Conservation (phyloP, 2,113 vertebrate species). For the Butorides virescens region DNA sequence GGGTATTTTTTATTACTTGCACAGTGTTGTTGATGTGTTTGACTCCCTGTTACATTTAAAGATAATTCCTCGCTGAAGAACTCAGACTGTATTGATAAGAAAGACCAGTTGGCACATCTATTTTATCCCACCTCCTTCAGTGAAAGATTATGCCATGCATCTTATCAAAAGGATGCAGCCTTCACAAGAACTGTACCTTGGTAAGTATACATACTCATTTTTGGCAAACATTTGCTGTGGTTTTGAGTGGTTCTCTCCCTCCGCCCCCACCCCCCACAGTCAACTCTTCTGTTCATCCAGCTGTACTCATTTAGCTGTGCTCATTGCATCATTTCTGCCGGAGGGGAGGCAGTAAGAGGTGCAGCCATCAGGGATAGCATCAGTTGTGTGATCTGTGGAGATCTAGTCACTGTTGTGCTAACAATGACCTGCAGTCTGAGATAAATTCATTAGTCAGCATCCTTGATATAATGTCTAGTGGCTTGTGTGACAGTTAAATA, state of each 20-base stretch:
- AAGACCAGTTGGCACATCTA: constrained; percentile 8
- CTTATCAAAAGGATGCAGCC: constrained; percentile 46
- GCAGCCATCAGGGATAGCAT: neutral
- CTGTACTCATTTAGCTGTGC: neutral
- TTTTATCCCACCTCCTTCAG: constrained; percentile 22
- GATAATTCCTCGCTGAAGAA: constrained; percentile 29
- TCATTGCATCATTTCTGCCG: constrained; percentile 18
- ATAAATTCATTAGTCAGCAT: constrained; percentile 32
- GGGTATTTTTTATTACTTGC: constrained; percentile 11
- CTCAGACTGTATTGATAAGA: constrained; percentile 14
- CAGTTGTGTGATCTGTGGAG: neutral
- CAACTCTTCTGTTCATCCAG: neutral
- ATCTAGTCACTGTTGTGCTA: neutral
- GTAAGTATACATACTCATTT: neutral
- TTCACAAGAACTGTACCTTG: constrained; percentile 29
- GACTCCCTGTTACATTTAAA: neutral
- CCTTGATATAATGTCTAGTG: neutral
- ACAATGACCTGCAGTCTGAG: neutral
- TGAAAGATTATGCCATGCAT: constrained; percentile 15
- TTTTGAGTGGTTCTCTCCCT: neutral
- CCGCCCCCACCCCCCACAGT: neutral
- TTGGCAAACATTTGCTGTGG: constrained; percentile 8
- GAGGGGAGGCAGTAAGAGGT: neutral
- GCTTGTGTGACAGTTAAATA: constrained; percentile 12
- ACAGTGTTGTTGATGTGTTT: neutral